Base-by-base conservation (phyloP, 30 jellyfish, hydroid and myxozoan genomes). In the Mastigias papua region DNA sequence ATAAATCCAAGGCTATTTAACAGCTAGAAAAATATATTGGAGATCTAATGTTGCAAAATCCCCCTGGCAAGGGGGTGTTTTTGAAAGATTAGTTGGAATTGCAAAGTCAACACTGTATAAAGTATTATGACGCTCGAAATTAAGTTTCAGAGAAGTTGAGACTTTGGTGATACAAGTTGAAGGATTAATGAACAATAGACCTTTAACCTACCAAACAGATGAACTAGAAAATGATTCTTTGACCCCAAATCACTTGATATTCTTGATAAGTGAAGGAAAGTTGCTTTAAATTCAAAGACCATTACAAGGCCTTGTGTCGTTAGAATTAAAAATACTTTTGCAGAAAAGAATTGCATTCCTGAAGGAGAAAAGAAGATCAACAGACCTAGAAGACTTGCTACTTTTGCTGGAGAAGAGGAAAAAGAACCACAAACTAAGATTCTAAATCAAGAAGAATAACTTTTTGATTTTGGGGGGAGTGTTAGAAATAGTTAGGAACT, bases 41-140 rank as follows among this genome's bases (percentile, higher is more conserved):
- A 58, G 9, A 34, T 84, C 70, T 73, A 84, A 51, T 42, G 86
- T 84, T 15, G 78, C 87, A 71, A 70, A 70, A 37, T 87, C 93
- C 54, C 93, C 87, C 34, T 84, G 93, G 93, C 81, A 73, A 73
- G 93, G 87, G 28, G 93, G 93, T 3, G 69, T 35, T 74, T 87
- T 62, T 67, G 87, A 77, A 78, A 77, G 92, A 69, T 19, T 87
- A 73, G 87, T 78, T 1, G 91, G 96, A 72, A 76, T 46, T 29
- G 13, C 81, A 61, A 76, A 76, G 72, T 48, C 91, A 22, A 64
- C 89, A n/a, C 51, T 87, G 82, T 49, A 22, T 74, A 87, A 68
- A 68, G 82, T 77, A 48, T 51, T 71, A 33, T 66, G 87, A 71
- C 80, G 81, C 31, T 71, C 93, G 31, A 71, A 58, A 13, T 48